These are phyloP conservation scores for Clarias magur DNA, from an alignment of 2,113 vertebrate species.

Conservation along the genomic window DNA sequence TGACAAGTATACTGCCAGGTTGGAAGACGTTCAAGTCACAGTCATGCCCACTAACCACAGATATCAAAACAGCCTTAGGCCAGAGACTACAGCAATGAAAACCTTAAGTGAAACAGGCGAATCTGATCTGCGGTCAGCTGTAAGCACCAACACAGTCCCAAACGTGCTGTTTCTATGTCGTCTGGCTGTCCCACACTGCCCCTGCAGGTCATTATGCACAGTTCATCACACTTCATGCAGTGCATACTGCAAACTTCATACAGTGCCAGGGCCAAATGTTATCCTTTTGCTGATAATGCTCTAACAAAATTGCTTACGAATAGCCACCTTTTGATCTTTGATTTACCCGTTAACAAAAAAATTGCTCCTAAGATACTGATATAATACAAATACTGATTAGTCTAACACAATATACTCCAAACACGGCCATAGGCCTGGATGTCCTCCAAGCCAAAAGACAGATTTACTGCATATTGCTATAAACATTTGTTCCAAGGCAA, in stretches of 20 bases:
- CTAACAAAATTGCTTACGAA: background rate
- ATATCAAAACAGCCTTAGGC: conserved; percentile 37
- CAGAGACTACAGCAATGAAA: background rate
- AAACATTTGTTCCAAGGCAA: conserved; percentile 43
- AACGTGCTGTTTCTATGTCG: conserved; percentile 8
- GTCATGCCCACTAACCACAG: conserved; percentile 31
- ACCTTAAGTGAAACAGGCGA: conserved; percentile 20
- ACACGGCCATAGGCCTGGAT: conserved; percentile 26
- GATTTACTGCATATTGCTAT: conserved; percentile 42
- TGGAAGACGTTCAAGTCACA: conserved; percentile 33
- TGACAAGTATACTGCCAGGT: conserved; percentile 41
- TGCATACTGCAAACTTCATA: conserved; percentile 6
- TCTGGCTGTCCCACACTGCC: conserved; percentile 54
- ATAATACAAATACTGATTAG: conserved; percentile 11
- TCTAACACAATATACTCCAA: conserved; percentile 15
- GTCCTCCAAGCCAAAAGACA: conserved; percentile 35
- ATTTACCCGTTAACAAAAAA: conserved; percentile 17
- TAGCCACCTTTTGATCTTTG: conserved; percentile 2
- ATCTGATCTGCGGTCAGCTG: conserved; percentile 38
- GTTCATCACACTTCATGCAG: background rate
- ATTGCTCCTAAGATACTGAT: background rate
- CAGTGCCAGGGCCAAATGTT: conserved; percentile 1
- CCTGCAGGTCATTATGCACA: conserved; percentile 43
- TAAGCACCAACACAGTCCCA: background rate
- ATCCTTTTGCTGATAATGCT: background rate